Percentiles rank a stretch among this genome's conserved stretches.
Evolutionary conservation across 2,113 vertebrate genomes (phyloP).

Genomic region (Gasterosteus nipponicus): DNA sequence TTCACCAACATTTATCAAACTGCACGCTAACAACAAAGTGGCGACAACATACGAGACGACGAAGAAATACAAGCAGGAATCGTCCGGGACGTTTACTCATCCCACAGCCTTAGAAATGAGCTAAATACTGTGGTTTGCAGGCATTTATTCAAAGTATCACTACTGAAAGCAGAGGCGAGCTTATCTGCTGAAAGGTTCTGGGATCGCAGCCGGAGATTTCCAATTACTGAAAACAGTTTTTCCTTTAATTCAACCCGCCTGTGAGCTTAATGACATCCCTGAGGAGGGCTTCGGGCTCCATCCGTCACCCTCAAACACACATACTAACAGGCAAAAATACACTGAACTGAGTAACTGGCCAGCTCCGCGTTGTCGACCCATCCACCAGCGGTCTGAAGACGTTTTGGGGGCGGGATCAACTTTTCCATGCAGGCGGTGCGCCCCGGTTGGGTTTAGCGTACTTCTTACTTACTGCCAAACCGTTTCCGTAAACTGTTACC

Average conservation of each 20-base stretch:
- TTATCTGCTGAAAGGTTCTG: constrained; percentile 46
- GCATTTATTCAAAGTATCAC: constrained; percentile 35
- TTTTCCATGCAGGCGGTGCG: constrained; percentile 58
- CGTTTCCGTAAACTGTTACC: constrained; percentile 34
- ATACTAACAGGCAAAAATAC: constrained; percentile 23
- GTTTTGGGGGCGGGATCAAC: constrained; percentile 34
- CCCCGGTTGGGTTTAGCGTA: constrained; percentile 24
- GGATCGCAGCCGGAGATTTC: constrained; percentile 48
- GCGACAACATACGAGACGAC: not conserved
- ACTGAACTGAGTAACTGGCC: constrained; percentile 28
- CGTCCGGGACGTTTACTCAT: constrained; percentile 13
- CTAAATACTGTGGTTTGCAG: constrained; percentile 1
- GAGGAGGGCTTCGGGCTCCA: constrained; percentile 13
- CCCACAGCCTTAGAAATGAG: constrained; percentile 26
- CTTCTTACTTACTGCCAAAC: constrained; percentile 13
- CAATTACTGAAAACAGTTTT: constrained; percentile 43
- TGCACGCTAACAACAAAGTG: not conserved
- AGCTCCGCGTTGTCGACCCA: not conserved
- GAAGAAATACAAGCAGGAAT: constrained; percentile 3
- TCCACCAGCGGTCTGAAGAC: constrained; percentile 46
- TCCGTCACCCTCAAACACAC: constrained; percentile 48
- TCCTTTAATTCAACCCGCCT: constrained; percentile 23
- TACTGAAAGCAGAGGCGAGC: constrained; percentile 16
- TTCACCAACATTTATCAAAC: not conserved
- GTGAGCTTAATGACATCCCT: constrained; percentile 33